Conservation (phyloP, 2,888 invertebrate species). For the Drosophila affinis region DNA sequence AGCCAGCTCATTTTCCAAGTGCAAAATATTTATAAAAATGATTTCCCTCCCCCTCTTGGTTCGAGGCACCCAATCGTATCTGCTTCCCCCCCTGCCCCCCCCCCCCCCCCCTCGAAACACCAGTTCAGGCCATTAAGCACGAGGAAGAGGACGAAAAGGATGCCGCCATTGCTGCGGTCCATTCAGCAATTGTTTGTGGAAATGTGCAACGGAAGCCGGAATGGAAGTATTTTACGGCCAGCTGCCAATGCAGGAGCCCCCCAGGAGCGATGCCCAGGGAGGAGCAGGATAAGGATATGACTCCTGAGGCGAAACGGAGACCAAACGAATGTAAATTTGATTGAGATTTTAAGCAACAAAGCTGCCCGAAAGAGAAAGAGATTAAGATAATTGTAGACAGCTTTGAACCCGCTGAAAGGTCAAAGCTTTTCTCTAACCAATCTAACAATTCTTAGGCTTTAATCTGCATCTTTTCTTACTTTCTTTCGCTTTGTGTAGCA, state of each 20-base stretch:
- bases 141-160: conserved; percentile 48
- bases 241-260: conserved; percentile 30
- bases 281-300: conserved; percentile 13
- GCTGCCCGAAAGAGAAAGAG: conserved; percentile 4
- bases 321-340: conserved; percentile 37
- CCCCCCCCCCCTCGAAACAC: conserved; percentile 23
- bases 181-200: conserved; percentile 58
- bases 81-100: conserved; percentile 2
- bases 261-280: background rate
- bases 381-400: background rate
- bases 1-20: conserved; percentile 26
- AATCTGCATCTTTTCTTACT: background rate
- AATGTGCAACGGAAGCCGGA: conserved; percentile 67
- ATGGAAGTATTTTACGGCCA: conserved; percentile 45
- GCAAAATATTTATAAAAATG: conserved; percentile 66
- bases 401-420: too few relatives aligned
- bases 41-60: conserved; percentile 34
- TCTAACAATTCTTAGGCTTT: background rate
- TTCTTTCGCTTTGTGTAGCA: too few relatives aligned
- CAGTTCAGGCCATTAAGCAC: conserved; percentile 66
- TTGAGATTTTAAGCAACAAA: conserved; percentile 31
- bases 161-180: conserved; percentile 55
- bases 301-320: conserved; percentile 13
- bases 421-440: background rate
- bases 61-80: background rate